phyloP scores from a whole-genome alignment of 2,888 invertebrate genomes.

The Caenorhabditis sulstoni region DNA sequence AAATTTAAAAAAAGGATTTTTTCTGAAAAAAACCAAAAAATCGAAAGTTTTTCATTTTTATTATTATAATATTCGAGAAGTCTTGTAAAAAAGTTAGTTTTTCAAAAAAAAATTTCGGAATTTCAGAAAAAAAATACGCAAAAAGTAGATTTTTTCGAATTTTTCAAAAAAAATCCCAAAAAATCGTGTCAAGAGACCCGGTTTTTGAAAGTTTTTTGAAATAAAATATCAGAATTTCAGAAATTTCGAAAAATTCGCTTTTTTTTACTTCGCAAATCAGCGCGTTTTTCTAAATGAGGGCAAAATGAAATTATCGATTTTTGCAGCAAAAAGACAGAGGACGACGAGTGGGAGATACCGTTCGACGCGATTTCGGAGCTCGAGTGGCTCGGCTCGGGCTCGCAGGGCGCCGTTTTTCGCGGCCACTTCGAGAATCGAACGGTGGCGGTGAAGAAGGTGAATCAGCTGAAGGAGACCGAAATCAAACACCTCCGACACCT shows the following conservation, averaged over 20 bases:
- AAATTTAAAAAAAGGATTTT: not conserved
- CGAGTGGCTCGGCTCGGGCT: conserved; percentile 94
- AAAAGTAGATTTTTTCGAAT: no score
- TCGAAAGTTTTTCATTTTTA: not conserved
- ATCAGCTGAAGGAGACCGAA: conserved; percentile 92
- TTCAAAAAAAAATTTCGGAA: no score
- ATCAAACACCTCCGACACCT: conserved; percentile 92
- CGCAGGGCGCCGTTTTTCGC: conserved; percentile 90
- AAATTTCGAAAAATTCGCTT: no score
- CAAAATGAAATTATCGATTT: not conserved
- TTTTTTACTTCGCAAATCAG: not conserved
- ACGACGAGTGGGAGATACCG: conserved; percentile 91
- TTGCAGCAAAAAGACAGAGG: conserved; percentile 39
- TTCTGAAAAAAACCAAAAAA: not conserved
- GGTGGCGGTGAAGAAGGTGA: conserved; percentile 96
- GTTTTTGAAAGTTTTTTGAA: no score
- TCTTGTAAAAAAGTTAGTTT: no score
- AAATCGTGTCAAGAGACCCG: no score
- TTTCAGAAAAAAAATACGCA: no score
- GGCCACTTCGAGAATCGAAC: conserved; percentile 87
- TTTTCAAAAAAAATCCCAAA: no score
- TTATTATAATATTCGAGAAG: not conserved
- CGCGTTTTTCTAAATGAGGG: not conserved
- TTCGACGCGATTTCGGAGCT: conserved; percentile 92
- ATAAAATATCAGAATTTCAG: no score